Conservation (phyloP, 1,140 invertebrate genomes). For the Cherax destructor region DNA sequence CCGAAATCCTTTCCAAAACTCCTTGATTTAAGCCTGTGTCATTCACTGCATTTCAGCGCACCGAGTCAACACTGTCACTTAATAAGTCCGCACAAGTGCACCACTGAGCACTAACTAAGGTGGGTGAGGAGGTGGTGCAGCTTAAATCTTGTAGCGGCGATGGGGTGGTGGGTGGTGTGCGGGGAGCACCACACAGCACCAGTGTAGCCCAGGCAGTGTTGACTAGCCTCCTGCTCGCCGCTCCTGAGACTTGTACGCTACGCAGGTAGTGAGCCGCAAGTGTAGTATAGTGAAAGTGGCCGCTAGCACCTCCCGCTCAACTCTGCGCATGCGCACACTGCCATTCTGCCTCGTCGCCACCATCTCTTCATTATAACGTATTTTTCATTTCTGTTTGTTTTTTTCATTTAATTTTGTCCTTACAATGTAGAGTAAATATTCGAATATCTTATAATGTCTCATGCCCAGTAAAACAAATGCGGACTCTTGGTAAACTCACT, state of each 20-base stretch:
- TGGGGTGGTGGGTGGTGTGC: neutral
- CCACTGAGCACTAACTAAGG: neutral
- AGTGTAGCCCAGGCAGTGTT: constrained; percentile 22
- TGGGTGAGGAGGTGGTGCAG: neutral
- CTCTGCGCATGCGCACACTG: constrained; percentile 45
- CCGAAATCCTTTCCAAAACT: neutral
- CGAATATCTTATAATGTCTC: neutral
- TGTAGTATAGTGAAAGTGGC: constrained; percentile 57
- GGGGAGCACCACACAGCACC: constrained; percentile 34
- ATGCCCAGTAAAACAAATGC: neutral
- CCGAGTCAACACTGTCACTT: constrained; percentile 10
- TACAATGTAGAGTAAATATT: no score
- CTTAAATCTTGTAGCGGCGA: constrained; percentile 20
- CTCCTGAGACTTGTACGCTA: constrained; percentile 57
- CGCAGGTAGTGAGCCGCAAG: constrained; percentile 57
- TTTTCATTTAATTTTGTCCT: neutral
- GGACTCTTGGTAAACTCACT: neutral
- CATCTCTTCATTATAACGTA: constrained; percentile 9
- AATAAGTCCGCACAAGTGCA: constrained; percentile 11
- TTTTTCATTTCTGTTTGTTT: neutral
- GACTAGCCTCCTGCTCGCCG: constrained; percentile 30
- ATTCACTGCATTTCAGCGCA: constrained; percentile 48
- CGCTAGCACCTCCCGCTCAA: constrained; percentile 23
- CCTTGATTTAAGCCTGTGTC: constrained; percentile 7
- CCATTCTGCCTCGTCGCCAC: constrained; percentile 2